Base-by-base conservation (phyloP, 2,113 vertebrate species). In the Elephantulus edwardii region DNA sequence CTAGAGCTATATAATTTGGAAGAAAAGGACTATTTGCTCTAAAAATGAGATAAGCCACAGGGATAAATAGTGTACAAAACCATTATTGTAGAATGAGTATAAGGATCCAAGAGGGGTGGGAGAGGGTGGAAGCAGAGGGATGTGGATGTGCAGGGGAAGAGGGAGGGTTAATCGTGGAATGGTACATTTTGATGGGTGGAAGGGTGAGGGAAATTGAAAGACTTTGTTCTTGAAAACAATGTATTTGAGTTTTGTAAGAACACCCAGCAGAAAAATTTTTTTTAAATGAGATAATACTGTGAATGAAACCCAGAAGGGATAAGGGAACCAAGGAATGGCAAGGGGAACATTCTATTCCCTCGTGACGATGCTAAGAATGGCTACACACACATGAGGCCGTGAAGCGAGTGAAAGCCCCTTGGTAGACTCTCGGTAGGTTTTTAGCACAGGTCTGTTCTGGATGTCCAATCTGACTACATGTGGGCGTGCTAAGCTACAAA, bases 401-500 rank as follows among this genome's bases (percentile, higher is more conserved):
- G 14, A 10, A 8, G 38, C 33, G 33, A 3, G 6, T 33, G 40
- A 38, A 74, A 35, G 50, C 22, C 4, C 42, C 12, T 0, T 64
- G 62, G 38, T 9, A 60, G 14, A 38, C 6, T 35, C 28, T 74
- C 8, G 60, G 5, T 8, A 56, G 33, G 6, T 3, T 19, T 0
- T 33, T n/a, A 56, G 19, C 6, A 28, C 5, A 0, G 0, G 35
- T 58, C n/a, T 71, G 9, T 6, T 48, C 2, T 16, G 48, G 14
- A 8, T 4, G 9, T 62, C 56, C 62, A 10, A 42, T 13, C 1
- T 2, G 13, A 56, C 4, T 2, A 1, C 24, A 28, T 0, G 0
- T 28, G 35, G 13, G 22, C 22, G 3, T 35, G 22, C 17, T 6
- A 46, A 88, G 38, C 26, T 22, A 26, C 0, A 28, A 22, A 3